phyloP scores from a whole-genome alignment of 2,888 invertebrate species.

The Drosophila algonquin region DNA sequence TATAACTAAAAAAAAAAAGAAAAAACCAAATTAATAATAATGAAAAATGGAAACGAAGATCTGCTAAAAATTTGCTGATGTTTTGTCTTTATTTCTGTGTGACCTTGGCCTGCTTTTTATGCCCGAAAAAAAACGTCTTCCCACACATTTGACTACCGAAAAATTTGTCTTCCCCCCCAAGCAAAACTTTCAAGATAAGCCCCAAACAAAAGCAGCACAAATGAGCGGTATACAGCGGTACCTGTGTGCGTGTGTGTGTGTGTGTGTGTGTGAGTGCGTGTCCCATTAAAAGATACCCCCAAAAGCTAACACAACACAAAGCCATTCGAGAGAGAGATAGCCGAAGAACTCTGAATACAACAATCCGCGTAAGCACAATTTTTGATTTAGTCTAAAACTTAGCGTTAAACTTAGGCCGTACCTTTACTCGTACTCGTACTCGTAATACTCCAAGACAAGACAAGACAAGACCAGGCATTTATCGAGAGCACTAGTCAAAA shows the following conservation, averaged over 20 bases:
- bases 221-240: neutral
- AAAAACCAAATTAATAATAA: slow-evolving; percentile 7
- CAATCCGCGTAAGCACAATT: slow-evolving; percentile 79
- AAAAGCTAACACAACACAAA: slow-evolving; percentile 57
- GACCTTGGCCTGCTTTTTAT: slow-evolving; percentile 3
- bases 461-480: slow-evolving; percentile 51
- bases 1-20: slow-evolving; percentile 40
- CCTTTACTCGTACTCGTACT: slow-evolving; percentile 24
- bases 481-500: slow-evolving; percentile 62
- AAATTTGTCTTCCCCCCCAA: slow-evolving; percentile 20
- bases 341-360: slow-evolving; percentile 43
- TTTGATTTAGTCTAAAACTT: slow-evolving; percentile 72
- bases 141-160: slow-evolving; percentile 10
- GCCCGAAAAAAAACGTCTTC: too few relatives aligned
- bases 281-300: slow-evolving; percentile 12
- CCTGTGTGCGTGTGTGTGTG: neutral
- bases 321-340: slow-evolving; percentile 38
- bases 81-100: slow-evolving; percentile 12
- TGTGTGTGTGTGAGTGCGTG: slow-evolving; percentile 41
- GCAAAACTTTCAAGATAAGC: slow-evolving; percentile 72
- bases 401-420: slow-evolving; percentile 66
- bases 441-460: slow-evolving; percentile 27
- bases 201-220: neutral
- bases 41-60: slow-evolving; percentile 2
- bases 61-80: slow-evolving; percentile 46